Evolutionary conservation across 2,888 invertebrate genomes (phyloP).

Genomic region (Stramonita haemastoma): DNA sequence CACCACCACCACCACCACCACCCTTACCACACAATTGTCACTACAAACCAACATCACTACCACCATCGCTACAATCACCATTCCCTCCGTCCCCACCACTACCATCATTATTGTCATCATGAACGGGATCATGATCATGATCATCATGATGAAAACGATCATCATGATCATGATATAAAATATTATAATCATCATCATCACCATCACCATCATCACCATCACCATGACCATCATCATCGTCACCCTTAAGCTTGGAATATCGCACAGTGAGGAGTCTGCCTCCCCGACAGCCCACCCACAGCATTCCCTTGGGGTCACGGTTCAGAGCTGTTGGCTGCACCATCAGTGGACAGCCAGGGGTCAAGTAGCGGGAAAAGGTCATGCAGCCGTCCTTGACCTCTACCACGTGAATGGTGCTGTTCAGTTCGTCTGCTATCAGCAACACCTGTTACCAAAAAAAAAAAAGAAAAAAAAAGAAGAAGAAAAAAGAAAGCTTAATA

Average conservation of each 20-base stretch:
- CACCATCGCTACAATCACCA: neutral
- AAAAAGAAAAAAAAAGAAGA: no score
- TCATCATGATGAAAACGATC: neutral
- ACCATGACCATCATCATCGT: neutral
- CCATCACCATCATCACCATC: neutral
- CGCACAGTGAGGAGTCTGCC: neutral
- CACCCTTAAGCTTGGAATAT: neutral
- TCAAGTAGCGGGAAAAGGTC: neutral
- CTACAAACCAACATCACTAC: no score
- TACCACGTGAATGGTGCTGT: neutral
- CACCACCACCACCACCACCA: no score
- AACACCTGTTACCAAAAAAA: neutral
- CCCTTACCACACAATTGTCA: no score
- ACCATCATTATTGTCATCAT: neutral
- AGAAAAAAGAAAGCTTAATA: no score
- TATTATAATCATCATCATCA: no score
- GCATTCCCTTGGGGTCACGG: neutral
- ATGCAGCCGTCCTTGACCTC: neutral
- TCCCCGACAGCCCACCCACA: neutral
- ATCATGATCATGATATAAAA: neutral
- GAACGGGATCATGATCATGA: neutral
- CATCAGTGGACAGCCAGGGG: neutral
- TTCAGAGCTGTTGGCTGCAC: constrained; percentile 13
- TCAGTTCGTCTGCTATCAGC: neutral
- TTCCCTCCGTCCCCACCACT: neutral